Evolutionary conservation across 2,888 invertebrate genomes (phyloP), one percentile per base, ranked within the genome.

Genomic region (Bombylius discolor): DNA sequence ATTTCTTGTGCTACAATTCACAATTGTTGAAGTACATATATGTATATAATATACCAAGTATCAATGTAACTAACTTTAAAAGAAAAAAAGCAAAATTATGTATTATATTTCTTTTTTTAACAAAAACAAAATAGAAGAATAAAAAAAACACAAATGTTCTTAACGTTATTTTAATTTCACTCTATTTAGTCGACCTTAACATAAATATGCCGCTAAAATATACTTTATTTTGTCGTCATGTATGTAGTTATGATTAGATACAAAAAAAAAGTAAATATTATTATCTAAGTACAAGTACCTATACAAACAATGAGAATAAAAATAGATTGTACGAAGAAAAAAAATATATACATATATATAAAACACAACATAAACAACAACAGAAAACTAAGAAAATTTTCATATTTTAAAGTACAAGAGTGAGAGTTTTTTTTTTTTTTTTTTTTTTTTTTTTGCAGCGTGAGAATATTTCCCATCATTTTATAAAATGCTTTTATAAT

Each of bases 391-490:
- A 45, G 23, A 34, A 23, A 52, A 52, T 45, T 33, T 11, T 42
- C 8, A 8, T 36, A 36, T 36, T 8, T 42, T 11, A 11, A 42
- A 42, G 11, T 42, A 11, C 4, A 11, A 11, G 11, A 42, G 39
- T 42, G 39, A 42, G 11, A 42, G 9, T 8, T 36, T 36, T 4
- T 42, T 42, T 5, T 42, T 36, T 42, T 23, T 23, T 23, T 23
- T 23, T 36, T 4, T 42, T 42, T 5, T 42, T 36, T 42, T 23
- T 23, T 23, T 23, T 23, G 3, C 36, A 47, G 23, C 52, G 53
- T 53, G 53, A 53, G 53, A 53, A 53, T 31, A 34, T n/a, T 47
- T 53, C 47, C 47, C 47, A 36, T 53, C 53, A 47, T 53, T 36
- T 36, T 39, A 14, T 32, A 46, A 14, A 39, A 47, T 53, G 47